A percentile compares a stretch with the other conserved stretches of the same genome.
These are phyloP conservation scores for Mesoligia furuncula DNA, from an alignment of 2,888 invertebrate genomes.

Conservation along the genomic window DNA sequence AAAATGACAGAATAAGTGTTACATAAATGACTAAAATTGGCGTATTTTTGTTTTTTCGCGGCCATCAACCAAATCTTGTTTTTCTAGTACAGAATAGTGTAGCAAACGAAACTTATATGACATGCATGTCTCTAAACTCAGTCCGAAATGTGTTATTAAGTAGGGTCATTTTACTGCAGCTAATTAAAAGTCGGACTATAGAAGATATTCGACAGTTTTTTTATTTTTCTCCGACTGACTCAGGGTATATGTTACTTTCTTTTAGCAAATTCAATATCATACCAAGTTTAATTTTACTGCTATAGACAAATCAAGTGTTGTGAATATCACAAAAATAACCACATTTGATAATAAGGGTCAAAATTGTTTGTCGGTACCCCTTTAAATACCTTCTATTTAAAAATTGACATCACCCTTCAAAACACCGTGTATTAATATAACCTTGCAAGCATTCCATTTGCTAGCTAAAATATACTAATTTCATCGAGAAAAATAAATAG, in stretches of 20 bases:
- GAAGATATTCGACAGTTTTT: background rate
- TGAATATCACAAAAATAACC: background rate
- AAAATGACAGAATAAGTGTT: no score
- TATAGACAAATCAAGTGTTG: background rate
- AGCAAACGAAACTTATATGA: no score
- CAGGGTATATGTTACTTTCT: background rate
- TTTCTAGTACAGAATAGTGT: no score
- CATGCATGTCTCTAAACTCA: no score
- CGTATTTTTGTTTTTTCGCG: no score
- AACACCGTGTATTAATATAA: conserved; percentile 35
- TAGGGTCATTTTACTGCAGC: no score
- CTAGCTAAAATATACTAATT: conserved; percentile 57
- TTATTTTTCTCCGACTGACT: background rate
- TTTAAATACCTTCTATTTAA: background rate
- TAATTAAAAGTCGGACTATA: no score
- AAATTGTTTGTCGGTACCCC: background rate
- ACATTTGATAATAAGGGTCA: background rate
- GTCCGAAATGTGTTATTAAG: no score
- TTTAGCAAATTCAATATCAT: background rate
- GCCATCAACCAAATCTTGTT: no score
- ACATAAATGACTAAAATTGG: no score
- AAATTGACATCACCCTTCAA: conserved; percentile 16
- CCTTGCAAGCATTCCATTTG: conserved; percentile 59
- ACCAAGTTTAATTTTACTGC: background rate
- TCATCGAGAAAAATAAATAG: conserved; percentile 61